These are phyloP conservation scores for Acleris cristana DNA, from an alignment of 2,888 invertebrate species.

Conservation along the genomic window DNA sequence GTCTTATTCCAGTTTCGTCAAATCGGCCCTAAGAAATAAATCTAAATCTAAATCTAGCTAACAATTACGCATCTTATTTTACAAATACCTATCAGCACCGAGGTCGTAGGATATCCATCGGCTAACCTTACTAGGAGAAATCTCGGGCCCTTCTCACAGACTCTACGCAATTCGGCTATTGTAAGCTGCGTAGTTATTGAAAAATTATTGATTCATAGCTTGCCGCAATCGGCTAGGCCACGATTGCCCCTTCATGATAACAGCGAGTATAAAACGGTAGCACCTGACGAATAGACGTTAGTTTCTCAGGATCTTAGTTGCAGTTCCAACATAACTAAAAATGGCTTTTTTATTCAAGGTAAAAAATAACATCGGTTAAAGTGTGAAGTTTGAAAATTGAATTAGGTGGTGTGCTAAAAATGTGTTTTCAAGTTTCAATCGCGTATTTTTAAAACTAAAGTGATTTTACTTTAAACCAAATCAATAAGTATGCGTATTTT, in stretches of 20 bases:
- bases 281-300: conserved; percentile 56
- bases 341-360: conserved; percentile 77
- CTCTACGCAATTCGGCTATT: conserved; percentile 43
- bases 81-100: not conserved
- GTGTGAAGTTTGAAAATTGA: not conserved
- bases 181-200: conserved; percentile 64
- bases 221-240: conserved; percentile 69
- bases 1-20: too few species aligned
- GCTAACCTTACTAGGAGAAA: conserved; percentile 27
- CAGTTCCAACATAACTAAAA: conserved; percentile 53
- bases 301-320: conserved; percentile 64
- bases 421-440: too few species aligned
- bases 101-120: conserved; percentile 12
- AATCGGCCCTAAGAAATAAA: too few species aligned
- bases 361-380: conserved; percentile 38
- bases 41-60: too few species aligned
- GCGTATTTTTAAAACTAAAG: too few species aligned
- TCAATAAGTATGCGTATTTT: too few species aligned
- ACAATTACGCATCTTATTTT: too few species aligned
- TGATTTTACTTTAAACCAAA: too few species aligned
- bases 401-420: too few species aligned
- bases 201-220: conserved; percentile 81
- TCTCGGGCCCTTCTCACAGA: conserved; percentile 22
- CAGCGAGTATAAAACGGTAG: conserved; percentile 75
- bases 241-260: conserved; percentile 72